A percentile compares a stretch with the other conserved stretches of the same genome.
Conservation (phyloP, 2,113 vertebrate species). For the Columba livia region DNA sequence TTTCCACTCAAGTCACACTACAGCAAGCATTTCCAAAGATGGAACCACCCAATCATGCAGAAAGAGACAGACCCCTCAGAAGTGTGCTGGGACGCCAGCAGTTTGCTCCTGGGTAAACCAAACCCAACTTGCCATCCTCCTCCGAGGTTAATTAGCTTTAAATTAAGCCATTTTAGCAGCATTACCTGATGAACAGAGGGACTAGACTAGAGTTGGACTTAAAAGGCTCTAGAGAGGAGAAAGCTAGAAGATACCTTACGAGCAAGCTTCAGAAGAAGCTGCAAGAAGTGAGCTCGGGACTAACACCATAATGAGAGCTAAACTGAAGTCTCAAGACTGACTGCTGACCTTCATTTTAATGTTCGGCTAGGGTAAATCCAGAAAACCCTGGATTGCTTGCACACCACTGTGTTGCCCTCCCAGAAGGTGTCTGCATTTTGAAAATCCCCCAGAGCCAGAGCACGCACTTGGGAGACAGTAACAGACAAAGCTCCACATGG, state of each 20-base stretch:
- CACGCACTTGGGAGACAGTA: background rate
- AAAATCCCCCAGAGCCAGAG: background rate
- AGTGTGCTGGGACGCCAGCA: rapidly evolving
- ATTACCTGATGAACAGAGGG: background rate
- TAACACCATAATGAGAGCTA: background rate
- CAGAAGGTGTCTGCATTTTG: too few species aligned
- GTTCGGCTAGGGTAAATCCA: background rate
- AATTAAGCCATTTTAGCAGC: background rate
- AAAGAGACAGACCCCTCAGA: background rate
- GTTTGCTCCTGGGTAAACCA: background rate
- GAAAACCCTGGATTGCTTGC: background rate
- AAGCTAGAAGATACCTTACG: background rate
- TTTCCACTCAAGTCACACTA: background rate
- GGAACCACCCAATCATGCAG: rapidly evolving
- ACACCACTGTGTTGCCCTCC: rapidly evolving
- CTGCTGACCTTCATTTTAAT: background rate
- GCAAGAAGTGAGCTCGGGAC: background rate
- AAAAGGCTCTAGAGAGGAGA: background rate
- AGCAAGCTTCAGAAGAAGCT: background rate
- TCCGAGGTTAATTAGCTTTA: background rate
- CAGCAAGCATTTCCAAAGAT: background rate
- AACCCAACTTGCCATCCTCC: background rate
- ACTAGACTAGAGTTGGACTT: background rate
- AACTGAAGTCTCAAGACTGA: background rate
- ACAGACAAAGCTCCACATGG: rapidly evolving